Evolutionary conservation across 2,113 vertebrate genomes (phyloP), one percentile per base, ranked within the genome.

Genomic region (Eudyptes chrysolophus): DNA sequence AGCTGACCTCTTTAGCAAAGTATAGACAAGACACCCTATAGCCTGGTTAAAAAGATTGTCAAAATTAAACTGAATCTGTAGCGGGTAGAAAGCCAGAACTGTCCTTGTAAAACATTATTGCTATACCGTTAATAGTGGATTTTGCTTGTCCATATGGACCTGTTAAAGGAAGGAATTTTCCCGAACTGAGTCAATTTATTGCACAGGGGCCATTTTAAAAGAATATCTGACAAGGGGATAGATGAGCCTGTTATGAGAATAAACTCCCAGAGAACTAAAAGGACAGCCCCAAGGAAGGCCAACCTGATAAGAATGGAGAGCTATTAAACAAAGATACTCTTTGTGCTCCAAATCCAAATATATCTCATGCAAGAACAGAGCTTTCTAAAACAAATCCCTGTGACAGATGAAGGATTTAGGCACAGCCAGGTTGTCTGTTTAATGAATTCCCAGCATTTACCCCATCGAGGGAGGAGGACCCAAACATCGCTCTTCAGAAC

Each of bases 271-370:
- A 77, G 61, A 97, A 95, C 71, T 96, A 66, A 97, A 95, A 96
- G 89, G 88, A 95, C 84, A 96, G 91, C 85, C 77, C 84, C 74
- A 77, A 94, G 94, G 90, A 97, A 96, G 90, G 72, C 90, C 92
- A 93, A 80, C 84, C 69, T 93, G 86, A 68, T 94, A 87, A 80
- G 71, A 97, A 85, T 68, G 83, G 81, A 93, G 86, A 92, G 55
- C 81, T 96, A 94, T 96, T 97, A 96, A 96, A 96, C 3, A 57
- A 94, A 92, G 84, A 87, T 83, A 64, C 51, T 92, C 75, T 84
- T 84, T 96, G 92, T 93, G 83, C 84, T 96, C 62, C 92, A 97
- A 97, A 97, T 95, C 96, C 97, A 97, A 95, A 97, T 84, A 96
- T 79, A 94, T 94, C 94, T 97, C 95, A 94, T 94, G 96, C 94